A percentile compares a stretch with the other conserved stretches of the same genome.
Conservation (phyloP, 2,113 vertebrate genomes). For the Prietella phreatophila region DNA sequence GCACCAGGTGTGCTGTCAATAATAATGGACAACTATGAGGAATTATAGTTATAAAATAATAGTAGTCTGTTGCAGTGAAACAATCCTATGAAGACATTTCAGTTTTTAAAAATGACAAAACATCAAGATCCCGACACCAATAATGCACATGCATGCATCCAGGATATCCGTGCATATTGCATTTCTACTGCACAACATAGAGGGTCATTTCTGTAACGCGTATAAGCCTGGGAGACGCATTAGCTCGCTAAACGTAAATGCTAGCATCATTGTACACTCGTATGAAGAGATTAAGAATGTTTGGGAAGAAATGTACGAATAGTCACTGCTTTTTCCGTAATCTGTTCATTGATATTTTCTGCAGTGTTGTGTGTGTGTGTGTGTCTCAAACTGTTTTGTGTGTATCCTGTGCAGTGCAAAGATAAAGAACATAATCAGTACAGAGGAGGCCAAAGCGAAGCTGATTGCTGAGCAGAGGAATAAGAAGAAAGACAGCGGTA, state of each 20-base stretch:
- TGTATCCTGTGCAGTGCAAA: conserved; percentile 78
- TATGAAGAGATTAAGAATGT: neutral
- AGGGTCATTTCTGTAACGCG: neutral
- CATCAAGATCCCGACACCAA: too few species aligned
- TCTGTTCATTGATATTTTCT: neutral
- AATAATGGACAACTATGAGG: too few species aligned
- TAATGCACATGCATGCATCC: neutral
- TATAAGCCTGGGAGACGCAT: neutral
- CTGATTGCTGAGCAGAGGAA: conserved; percentile 93
- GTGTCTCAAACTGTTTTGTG: neutral
- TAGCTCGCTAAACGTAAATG: neutral
- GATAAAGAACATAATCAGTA: conserved; percentile 96
- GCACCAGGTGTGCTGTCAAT: too few species aligned
- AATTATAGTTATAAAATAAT: neutral
- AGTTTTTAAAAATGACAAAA: too few species aligned
- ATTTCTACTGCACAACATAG: neutral
- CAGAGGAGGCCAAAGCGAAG: conserved; percentile 94
- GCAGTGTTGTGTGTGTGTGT: neutral
- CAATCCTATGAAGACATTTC: too few species aligned
- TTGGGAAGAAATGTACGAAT: neutral
- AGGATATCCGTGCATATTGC: neutral
- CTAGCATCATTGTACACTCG: neutral
- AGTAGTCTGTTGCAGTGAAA: too few species aligned
- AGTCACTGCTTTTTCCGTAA: neutral
- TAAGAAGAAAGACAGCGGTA: conserved; percentile 93